Evolutionary conservation across 2,113 vertebrate species (phyloP).

Genomic region (Ammodytes marinus): DNA sequence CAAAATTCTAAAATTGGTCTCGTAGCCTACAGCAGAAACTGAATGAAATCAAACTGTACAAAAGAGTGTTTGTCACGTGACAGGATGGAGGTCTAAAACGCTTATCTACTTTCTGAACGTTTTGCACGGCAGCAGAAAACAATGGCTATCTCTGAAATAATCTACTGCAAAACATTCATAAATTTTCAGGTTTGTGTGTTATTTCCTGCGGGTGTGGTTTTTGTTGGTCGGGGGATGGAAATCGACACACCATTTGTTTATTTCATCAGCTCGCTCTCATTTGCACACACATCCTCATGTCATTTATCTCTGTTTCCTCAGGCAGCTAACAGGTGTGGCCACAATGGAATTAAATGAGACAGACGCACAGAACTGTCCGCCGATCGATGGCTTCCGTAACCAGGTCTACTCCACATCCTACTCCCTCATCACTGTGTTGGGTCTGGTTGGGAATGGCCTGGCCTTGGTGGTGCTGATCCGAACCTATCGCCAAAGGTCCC

Average conservation of each 20-base stretch:
- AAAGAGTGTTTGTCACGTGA: conserved; percentile 9
- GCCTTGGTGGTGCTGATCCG: conserved; percentile 90
- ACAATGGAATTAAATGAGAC: conserved; percentile 25
- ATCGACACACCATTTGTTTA: not conserved
- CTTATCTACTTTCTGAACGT: conserved; percentile 1
- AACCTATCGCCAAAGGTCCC: conserved; percentile 85
- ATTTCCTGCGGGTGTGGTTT: too few species aligned
- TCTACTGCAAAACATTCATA: not conserved
- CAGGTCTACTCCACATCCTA: conserved; percentile 92
- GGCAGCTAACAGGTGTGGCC: conserved; percentile 22
- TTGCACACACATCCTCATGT: not conserved
- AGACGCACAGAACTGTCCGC: conserved; percentile 21
- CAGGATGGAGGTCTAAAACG: not conserved
- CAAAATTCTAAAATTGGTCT: not conserved
- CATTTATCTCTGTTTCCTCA: conserved; percentile 21
- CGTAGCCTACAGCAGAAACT: not conserved
- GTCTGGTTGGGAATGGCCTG: conserved; percentile 91
- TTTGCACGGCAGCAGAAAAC: not conserved
- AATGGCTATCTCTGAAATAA: conserved; percentile 10
- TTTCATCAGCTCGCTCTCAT: not conserved
- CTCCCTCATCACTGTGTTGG: conserved; percentile 90
- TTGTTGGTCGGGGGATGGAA: too few species aligned
- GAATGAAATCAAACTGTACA: not conserved
- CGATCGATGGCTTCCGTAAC: conserved; percentile 94
- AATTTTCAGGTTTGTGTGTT: not conserved